A percentile compares a stretch with the other conserved stretches of the same genome.
Conservation (phyloP, 2,888 invertebrate genomes). For the Slavum lentiscoides region DNA sequence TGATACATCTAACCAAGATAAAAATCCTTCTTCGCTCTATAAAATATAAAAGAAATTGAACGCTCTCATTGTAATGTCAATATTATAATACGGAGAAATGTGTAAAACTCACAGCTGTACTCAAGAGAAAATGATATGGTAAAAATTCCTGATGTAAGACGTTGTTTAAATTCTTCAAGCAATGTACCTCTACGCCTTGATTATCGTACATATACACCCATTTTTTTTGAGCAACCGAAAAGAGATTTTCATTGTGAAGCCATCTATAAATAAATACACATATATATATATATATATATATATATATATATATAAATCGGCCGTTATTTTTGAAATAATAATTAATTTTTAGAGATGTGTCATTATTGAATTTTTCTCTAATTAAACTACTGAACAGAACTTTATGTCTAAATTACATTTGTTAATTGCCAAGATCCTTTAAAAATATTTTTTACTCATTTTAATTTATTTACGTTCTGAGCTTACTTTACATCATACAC, state of each 20-base stretch:
- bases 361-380: background rate
- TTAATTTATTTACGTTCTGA: background rate
- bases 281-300: background rate
- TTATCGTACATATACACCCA: constrained; percentile 98
- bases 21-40: constrained; percentile 74
- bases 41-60: constrained; percentile 56
- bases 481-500: constrained; percentile 81
- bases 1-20: constrained; percentile 93
- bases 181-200: constrained; percentile 94
- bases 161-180: constrained; percentile 81
- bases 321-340: background rate
- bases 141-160: constrained; percentile 87
- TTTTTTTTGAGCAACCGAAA: constrained; percentile 94
- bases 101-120: constrained; percentile 70
- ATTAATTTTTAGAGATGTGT: background rate
- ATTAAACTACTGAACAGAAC: background rate
- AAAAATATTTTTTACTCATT: background rate
- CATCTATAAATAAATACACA: constrained; percentile 65
- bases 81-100: background rate
- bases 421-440: too few relatives aligned
- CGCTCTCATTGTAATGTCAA: background rate
- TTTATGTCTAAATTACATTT: background rate
- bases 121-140: constrained; percentile 94
- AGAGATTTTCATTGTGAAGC: constrained; percentile 95
- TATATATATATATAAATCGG: background rate